Evolutionary conservation across 2,113 vertebrate species (phyloP), one percentile per base, ranked within the genome.

Genomic region (Nothocercus nigrocapillus): DNA sequence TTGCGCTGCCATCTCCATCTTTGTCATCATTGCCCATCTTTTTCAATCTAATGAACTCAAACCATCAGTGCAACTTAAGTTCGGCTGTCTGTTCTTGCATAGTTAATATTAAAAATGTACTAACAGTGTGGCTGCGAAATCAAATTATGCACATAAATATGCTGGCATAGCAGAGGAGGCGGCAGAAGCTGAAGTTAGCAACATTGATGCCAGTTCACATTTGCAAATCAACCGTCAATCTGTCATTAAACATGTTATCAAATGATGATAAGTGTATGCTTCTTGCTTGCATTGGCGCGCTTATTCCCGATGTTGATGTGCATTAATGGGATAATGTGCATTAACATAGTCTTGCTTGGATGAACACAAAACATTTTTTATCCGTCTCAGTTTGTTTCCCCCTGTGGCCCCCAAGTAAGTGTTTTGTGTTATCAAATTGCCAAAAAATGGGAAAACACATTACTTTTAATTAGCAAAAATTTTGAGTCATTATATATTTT

Each of bases 181-280:
- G 94, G 98, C 97, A 97, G 98, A 98, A 99, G 98, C 98, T 98
- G 97, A 98, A 98, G 98, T 98, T 98, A 98, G 98, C 98, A 95
- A 98, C 98, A 98, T 98, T 97, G 98, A 98, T 97, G 99, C 98
- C 98, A 98, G 98, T 98, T 98, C 98, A 96, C 98, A 98, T 99
- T 98, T 99, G 98, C 98, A 98, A 99, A 98, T 98, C 98, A 98
- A 98, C 98, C 98, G 98, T 99, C 99, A 99, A 99, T 99, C 98
- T 99, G 99, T 99, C 99, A 98, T 99, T 99, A 99, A 99, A 99
- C 99, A 99, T 99, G 98, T 98, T 99, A 99, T 99, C 98, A 99
- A 98, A 99, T 98, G 98, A 99, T 99, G 98, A 98, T 99, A 98
- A 99, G 98, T 98, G 98, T 98, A 97, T 97, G 98, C 98, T 98